Evolutionary conservation across 2,888 invertebrate species (phyloP), one percentile per base, ranked within the genome.

Genomic region (Idaea biselata): DNA sequence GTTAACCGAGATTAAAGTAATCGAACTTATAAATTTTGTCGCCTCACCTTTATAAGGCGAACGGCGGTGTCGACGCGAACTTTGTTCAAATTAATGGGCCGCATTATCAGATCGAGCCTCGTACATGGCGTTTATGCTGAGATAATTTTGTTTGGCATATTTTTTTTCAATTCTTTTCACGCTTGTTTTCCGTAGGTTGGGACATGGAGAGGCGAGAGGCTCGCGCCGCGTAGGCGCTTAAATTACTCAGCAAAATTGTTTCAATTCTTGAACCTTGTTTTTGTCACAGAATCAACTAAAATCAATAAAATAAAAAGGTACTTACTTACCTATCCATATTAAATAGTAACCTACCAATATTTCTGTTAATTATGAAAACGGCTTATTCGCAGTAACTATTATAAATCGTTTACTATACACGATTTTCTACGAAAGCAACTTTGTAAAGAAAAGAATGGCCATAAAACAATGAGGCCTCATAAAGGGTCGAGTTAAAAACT

Each of bases 11-110:
- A 92, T 92, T 92, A 92, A 91, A 92, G 89, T 92, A 92, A 92
- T 92, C 92, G 92, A 92, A 92, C 92, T 91, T 92, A 92, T 92
- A 92, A 92, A 92, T 92, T 92, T 91, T 91, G 92, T 92, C 92
- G 89, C 85, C 89, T 92, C 91, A 92, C 90, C 91, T 92, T 87
- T 91, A 89, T 89, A 91, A 86, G 90, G 89, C 83, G 86, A 83
- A 83, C 82, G 86, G 86, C 86, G 87, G 83, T 88, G 91, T 90
- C 90, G 92, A 91, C 92, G 91, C 89, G 86, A 89, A 91, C 91
- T 91, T 89, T 88, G 90, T 87, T 87, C 88, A 89, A 91, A 92
- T 92, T 92, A 92, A 92, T 92, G 91, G 89, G 81, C 76, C 82
- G 80, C 91, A 92, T 92, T 92, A 92, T 92, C 92, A 88, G 92